Base-by-base conservation (phyloP, 2,113 vertebrate genomes). In the Camarhynchus parvulus region DNA sequence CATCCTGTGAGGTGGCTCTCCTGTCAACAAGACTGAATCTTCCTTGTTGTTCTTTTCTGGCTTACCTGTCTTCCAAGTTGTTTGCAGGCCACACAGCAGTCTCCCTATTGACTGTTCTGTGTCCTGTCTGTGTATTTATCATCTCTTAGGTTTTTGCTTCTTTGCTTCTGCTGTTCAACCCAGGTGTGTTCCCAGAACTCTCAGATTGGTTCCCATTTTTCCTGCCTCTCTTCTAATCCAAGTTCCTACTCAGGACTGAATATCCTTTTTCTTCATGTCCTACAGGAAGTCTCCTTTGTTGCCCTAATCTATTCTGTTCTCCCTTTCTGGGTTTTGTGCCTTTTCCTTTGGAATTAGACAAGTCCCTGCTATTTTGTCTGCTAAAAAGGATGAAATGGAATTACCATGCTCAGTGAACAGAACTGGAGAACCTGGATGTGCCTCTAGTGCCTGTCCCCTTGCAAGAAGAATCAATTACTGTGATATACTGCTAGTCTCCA, bases 61-160 rank as follows among this genome's bases (percentile, higher is more conserved):
- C 25, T 90, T 50, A 31, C 30, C 20, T 77, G 13, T 69, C 61
- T 74, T 81, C 69, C 25, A 46, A 0, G 55, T 64, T 55, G 30
- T 81, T 81, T 84, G 39, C 28, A 49, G 52, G 73, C 63, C 27
- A 13, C 31, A 49, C 25, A 31, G 49, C 11, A 19, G 19, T 55
- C 28, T 90, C 10, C 7, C 14, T 63, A 1, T 12, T 68, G 44
- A 49, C 44, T 59, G 8, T 59, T 76, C 21, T 0, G 0, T 46
- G 31, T 28, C 44, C 19, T 35, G 13, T 8, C 19, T 35, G 13
- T 8, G 0, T 52, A 14, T 75, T 92, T 83, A n/a, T 68, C 5
- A 15, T 62, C 20, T 63, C 22, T 52, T 77, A 8, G 2, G 3
- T 73, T 67, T 63, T 35, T 68, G 49, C 49, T 87, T 80, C 52